phyloP scores from a whole-genome alignment of 2,797 vertebrate species.

The Hippoglossus hippoglossus region DNA sequence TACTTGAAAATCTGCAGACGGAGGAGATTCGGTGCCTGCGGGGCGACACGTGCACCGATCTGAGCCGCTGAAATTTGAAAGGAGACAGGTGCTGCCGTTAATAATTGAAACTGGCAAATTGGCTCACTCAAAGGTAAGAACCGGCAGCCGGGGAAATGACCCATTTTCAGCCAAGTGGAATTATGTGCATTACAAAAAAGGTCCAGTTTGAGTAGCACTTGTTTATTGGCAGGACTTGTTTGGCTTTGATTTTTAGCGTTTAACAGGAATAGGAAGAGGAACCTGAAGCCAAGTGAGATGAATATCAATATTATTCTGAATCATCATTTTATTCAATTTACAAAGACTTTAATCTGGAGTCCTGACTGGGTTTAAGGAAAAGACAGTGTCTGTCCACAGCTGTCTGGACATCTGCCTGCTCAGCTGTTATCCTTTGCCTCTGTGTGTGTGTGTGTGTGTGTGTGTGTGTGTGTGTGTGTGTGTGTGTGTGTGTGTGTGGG shows the following conservation, averaged over 20 bases:
- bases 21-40: slow-evolving; percentile 38
- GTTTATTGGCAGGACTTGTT: slow-evolving; percentile 42
- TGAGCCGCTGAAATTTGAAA: slow-evolving; percentile 58
- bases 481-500: slow-evolving; percentile 2
- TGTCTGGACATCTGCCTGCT: slow-evolving; percentile 66
- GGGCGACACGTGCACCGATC: slow-evolving; percentile 38
- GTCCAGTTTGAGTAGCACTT: slow-evolving; percentile 32
- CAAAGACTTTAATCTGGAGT: slow-evolving; percentile 30
- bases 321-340: slow-evolving; percentile 38
- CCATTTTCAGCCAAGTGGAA: slow-evolving; percentile 61
- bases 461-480: slow-evolving; percentile 1
- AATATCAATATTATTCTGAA: slow-evolving; percentile 49
- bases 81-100: slow-evolving; percentile 71
- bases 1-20: slow-evolving; percentile 51
- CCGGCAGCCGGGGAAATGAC: slow-evolving; percentile 57
- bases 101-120: slow-evolving; percentile 78
- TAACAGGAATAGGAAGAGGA: slow-evolving; percentile 8
- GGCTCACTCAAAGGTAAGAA: slow-evolving; percentile 65
- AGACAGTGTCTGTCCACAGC: slow-evolving; percentile 50
- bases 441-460: neutral
- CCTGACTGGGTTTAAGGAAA: slow-evolving; percentile 39
- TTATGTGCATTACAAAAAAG: slow-evolving; percentile 38
- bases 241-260: slow-evolving; percentile 13
- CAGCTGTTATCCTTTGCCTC: slow-evolving; percentile 39
- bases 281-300: slow-evolving; percentile 36